Evolutionary conservation across 2,797 vertebrate species (phyloP).

Genomic region (Poeciliopsis paucimaculata): DNA sequence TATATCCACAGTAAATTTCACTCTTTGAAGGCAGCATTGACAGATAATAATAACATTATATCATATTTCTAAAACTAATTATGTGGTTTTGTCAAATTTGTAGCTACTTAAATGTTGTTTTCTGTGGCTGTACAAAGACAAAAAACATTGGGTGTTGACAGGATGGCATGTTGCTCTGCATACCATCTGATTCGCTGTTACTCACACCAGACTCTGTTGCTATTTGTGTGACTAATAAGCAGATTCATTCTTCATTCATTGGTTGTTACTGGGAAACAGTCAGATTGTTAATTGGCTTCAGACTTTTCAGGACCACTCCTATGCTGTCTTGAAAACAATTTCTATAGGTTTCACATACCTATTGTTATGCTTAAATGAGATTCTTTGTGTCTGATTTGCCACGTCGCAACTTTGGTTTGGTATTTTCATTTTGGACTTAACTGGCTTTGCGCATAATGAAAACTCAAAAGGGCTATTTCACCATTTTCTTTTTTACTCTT

Average conservation of each 20-base stretch:
- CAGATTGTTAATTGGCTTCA: not conserved
- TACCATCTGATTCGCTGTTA: slow-evolving; percentile 21
- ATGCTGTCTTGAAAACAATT: not conserved
- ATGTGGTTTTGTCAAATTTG: not conserved
- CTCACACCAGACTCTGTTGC: slow-evolving; percentile 37
- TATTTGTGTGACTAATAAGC: slow-evolving; percentile 36
- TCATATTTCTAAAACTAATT: not conserved
- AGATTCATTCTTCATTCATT: slow-evolving; percentile 6
- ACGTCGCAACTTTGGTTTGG: not conserved
- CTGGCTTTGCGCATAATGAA: not conserved
- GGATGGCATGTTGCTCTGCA: not conserved
- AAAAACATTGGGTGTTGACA: not conserved
- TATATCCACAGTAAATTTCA: not conserved
- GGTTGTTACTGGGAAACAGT: slow-evolving; percentile 13
- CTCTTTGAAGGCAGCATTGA: slow-evolving; percentile 1
- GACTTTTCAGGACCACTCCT: not conserved
- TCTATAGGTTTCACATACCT: not conserved
- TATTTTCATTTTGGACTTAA: not conserved
- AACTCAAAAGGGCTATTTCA: not conserved
- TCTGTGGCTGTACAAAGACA: not conserved
- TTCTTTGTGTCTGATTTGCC: not conserved
- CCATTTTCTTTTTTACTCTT: not conserved
- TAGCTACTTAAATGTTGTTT: slow-evolving; percentile 6
- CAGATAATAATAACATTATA: not conserved
- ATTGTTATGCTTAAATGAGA: not conserved